These are phyloP conservation scores for Halcyon leucocephala DNA, from an alignment of 2,797 vertebrate genomes.

Conservation along the genomic window DNA sequence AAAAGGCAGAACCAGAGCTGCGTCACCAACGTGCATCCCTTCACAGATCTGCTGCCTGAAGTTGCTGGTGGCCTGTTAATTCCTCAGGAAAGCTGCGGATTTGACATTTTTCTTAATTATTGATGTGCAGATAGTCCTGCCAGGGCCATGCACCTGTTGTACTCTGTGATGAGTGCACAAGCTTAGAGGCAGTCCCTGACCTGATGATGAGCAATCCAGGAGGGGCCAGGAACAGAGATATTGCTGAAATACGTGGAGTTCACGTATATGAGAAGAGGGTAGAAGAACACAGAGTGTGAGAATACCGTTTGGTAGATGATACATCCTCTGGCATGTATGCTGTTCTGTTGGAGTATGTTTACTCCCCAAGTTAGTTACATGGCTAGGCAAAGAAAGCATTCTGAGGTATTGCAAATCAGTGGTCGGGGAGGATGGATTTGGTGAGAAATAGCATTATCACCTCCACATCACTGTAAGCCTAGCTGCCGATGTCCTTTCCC, in stretches of 20 bases:
- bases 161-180: accelerated
- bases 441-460: not conserved
- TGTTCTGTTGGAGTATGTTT: not conserved
- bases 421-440: not conserved
- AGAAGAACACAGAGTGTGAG: not conserved
- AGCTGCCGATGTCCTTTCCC: not conserved
- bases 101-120: not conserved
- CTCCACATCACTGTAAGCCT: not conserved
- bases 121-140: not conserved
- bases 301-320: not conserved
- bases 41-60: not conserved
- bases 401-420: not conserved
- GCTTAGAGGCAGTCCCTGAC: not conserved
- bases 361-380: not conserved
- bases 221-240: not conserved
- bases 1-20: not conserved
- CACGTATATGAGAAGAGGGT: not conserved
- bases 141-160: not conserved
- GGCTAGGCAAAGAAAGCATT: not conserved
- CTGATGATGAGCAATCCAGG: not conserved
- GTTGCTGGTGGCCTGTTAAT: not conserved
- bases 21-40: not conserved
- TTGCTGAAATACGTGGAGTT: not conserved
- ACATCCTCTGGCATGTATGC: accelerated
- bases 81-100: not conserved